Evolutionary conservation across 2,797 vertebrate species (phyloP).

Genomic region (Eurystomus glaucurus): DNA sequence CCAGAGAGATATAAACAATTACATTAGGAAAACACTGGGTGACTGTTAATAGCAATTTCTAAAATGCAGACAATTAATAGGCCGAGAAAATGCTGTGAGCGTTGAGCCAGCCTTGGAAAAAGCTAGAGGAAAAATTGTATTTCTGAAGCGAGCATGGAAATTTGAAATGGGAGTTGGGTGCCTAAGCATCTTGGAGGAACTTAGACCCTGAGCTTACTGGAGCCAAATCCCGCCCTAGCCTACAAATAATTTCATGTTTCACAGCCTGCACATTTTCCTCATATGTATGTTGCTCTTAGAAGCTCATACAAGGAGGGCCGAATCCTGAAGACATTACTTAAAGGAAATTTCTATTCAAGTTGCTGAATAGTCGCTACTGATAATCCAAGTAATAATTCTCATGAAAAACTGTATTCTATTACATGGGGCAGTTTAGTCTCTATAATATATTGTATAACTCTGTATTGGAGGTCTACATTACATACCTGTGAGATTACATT

Average conservation of each 20-base stretch:
- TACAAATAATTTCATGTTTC: constrained; percentile 44
- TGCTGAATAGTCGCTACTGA: not conserved
- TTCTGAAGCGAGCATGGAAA: constrained; percentile 41
- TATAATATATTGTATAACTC: not conserved
- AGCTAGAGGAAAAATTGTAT: constrained; percentile 18
- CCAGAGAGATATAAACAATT: not conserved
- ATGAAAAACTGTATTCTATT: not conserved
- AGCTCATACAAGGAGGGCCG: not conserved
- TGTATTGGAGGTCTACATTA: not conserved
- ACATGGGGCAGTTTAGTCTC: not conserved
- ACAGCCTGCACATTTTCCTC: constrained; percentile 28
- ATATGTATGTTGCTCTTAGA: not conserved
- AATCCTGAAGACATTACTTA: constrained; percentile 39
- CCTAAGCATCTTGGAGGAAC: constrained; percentile 17
- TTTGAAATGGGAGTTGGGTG: constrained; percentile 33
- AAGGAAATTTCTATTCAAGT: constrained; percentile 40
- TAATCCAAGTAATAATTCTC: constrained; percentile 39
- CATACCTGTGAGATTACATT: not conserved
- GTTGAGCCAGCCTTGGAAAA: constrained; percentile 7
- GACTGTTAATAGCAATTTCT: constrained; percentile 9
- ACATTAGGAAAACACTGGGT: not conserved
- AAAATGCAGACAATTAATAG: constrained; percentile 12
- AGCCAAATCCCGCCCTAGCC: constrained; percentile 29
- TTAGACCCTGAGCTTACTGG: not conserved
- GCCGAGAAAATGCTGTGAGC: not conserved